phyloP scores from a whole-genome alignment of 2,113 vertebrate species.

The Clinocottus analis region DNA sequence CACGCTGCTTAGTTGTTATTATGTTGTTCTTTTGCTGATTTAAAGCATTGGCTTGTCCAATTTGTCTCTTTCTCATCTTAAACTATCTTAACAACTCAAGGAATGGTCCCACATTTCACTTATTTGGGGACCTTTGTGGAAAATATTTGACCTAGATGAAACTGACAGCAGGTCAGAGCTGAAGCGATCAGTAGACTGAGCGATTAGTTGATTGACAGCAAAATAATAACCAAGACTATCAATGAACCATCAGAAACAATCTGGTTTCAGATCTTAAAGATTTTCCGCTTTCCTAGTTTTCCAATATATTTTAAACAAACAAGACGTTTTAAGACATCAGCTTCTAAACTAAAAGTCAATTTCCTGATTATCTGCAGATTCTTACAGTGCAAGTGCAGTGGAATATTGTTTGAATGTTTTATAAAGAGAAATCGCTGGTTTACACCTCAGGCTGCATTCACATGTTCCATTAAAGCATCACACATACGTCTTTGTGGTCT shows the following conservation, averaged over 20 bases:
- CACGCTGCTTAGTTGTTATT: neutral
- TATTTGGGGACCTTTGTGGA: neutral
- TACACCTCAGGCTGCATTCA: neutral
- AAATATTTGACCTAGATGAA: neutral
- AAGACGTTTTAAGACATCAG: neutral
- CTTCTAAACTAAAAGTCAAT: neutral
- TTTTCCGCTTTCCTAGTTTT: neutral
- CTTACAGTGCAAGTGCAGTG: neutral
- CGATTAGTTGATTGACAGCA: neutral
- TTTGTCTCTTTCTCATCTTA: neutral
- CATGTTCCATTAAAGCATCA: constrained; percentile 20
- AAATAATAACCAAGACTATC: neutral
- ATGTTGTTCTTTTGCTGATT: neutral
- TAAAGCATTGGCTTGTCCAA: neutral
- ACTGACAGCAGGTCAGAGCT: neutral
- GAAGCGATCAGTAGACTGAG: neutral
- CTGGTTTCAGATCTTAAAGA: neutral
- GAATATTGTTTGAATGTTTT: constrained; percentile 12
- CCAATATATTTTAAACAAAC: neutral
- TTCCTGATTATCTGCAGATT: neutral
- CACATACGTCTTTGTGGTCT: neutral
- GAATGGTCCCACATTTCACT: neutral
- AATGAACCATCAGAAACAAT: neutral
- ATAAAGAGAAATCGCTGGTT: neutral
- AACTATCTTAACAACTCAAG: neutral